Evolutionary conservation across 2,113 vertebrate genomes (phyloP), one percentile per base, ranked within the genome.

Genomic region (Ceratotherium simum): DNA sequence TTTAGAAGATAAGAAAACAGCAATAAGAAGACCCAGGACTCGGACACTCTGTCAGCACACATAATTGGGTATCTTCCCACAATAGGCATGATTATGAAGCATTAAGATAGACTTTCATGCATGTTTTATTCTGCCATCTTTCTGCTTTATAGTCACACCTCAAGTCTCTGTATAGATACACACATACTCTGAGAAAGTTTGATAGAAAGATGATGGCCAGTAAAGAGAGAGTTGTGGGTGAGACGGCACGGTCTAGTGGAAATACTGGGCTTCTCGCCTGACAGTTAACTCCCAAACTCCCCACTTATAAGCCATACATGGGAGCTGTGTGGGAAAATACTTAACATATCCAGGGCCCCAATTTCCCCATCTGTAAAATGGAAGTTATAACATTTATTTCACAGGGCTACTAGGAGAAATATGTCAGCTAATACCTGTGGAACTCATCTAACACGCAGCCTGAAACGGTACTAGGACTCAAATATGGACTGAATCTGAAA

Each of bases 1-100:
- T 18, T 33, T 2, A 82, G 58, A 58, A 90, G 81, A 62, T 58
- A 46, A 83, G 92, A 54, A 78, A 46, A 69, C 21, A 93, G 92
- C 86, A 94, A 29, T 3, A 42, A 36, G 76, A 60, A 88, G 76
- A 67, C 7, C 18, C 20, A 60, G 76, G 33, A 73, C 70, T n/a
- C 25, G 48, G 64, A 27, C 11, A 5, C 6, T 70, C 6, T 70
- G 65, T 65, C 29, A 21, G 17, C 7, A 67, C 11, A 76, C 58
- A 72, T 31, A 25, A 13, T 1, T 21, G 31, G 67, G 17, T 0
- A 20, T 6, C 16, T 3, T 86, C 70, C 54, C 4, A 6, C 0
- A 8, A 7, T 2, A 36, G 81, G 31, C 73, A 64, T 3, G 51
- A 72, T 2, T n/a, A 12, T 9, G 76, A 83, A 91, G 58, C 39